Evolutionary conservation across 2,797 vertebrate genomes (phyloP).

Genomic region (Scyliorhinus canicula): DNA sequence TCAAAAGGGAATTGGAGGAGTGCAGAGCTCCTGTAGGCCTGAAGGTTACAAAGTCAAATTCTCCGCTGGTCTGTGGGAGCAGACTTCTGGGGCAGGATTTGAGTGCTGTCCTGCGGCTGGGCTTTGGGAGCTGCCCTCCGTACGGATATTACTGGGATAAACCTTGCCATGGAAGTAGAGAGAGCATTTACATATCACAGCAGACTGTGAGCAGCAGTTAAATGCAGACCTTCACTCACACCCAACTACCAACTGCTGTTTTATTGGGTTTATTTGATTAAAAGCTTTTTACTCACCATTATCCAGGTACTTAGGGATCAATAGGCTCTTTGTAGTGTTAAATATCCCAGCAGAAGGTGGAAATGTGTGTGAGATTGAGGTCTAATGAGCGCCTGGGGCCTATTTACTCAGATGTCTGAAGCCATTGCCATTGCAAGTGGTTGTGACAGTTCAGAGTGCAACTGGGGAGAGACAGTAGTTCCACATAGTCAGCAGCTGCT

Average conservation of each 20-base stretch:
- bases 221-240: background rate
- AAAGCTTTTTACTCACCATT: constrained; percentile 25
- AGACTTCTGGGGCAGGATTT: too few relatives aligned
- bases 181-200: background rate
- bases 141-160: too few relatives aligned
- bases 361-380: constrained; percentile 26
- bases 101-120: too few relatives aligned
- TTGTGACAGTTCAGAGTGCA: background rate
- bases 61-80: background rate
- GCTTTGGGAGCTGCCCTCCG: too few relatives aligned
- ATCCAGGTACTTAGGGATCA: constrained; percentile 33
- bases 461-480: background rate
- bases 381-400: constrained; percentile 22
- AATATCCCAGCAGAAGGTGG: constrained; percentile 22
- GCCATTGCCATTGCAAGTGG: background rate
- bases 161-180: too few relatives aligned
- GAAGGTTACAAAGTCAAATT: background rate
- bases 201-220: background rate
- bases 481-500: background rate
- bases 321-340: constrained; percentile 37
- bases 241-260: constrained; percentile 9
- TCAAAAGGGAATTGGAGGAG: background rate
- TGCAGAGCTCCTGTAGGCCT: background rate
- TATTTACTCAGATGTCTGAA: constrained; percentile 20
- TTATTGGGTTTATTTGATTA: constrained; percentile 33